Evolutionary conservation across 2,113 vertebrate genomes (phyloP).

Genomic region (Colinus virginianus): DNA sequence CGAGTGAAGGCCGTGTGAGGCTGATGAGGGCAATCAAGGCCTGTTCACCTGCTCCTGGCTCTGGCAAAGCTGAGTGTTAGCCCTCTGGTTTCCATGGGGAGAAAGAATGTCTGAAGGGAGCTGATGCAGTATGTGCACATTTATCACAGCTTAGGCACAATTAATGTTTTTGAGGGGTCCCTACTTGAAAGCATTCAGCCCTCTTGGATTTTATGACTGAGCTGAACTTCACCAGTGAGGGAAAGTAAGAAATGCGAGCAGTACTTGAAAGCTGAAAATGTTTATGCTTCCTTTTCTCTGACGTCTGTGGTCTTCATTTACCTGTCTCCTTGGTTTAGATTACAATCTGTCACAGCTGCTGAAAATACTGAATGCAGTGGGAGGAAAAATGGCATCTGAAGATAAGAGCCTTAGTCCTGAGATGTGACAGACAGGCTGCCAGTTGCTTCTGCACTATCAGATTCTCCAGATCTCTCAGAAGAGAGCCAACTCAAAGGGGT

Average conservation of each 20-base stretch:
- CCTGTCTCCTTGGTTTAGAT: background rate
- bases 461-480: background rate
- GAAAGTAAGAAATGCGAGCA: background rate
- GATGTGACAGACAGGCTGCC: background rate
- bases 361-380: background rate
- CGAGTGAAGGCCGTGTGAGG: background rate
- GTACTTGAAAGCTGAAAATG: background rate
- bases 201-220: background rate
- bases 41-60: background rate
- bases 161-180: background rate
- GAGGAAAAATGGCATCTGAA: background rate
- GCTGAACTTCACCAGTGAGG: background rate
- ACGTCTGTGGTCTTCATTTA: background rate
- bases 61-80: background rate
- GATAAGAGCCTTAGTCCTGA: background rate
- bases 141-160: background rate
- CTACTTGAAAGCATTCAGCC: background rate
- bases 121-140: fast-evolving
- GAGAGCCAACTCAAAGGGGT: background rate
- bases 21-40: background rate
- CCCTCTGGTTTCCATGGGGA: background rate
- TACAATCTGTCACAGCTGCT: background rate
- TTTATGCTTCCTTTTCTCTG: background rate
- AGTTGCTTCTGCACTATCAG: background rate
- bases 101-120: background rate